A percentile compares a stretch with the other conserved stretches of the same genome.
These are phyloP conservation scores for Patagioenas fasciata DNA, from an alignment of 2,113 vertebrate genomes.

Conservation along the genomic window DNA sequence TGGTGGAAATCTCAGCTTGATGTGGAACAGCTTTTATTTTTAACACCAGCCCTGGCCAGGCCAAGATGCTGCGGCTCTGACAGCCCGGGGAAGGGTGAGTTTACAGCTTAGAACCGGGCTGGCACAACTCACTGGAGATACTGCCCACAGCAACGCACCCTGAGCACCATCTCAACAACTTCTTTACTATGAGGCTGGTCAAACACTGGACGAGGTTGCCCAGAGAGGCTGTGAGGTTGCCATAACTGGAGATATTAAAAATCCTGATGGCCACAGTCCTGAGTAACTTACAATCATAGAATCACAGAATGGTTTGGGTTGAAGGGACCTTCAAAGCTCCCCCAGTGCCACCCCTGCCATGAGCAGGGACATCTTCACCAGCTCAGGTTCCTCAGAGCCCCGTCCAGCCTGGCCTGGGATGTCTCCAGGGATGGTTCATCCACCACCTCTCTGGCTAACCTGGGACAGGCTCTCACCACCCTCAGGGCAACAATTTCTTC, in stretches of 20 bases:
- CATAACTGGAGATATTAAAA: neutral
- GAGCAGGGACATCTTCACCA: too few species aligned
- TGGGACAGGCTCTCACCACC: too few species aligned
- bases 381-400: too few species aligned
- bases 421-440: too few species aligned
- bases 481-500: too few species aligned
- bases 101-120: neutral
- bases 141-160: neutral
- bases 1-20: neutral
- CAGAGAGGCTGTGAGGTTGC: neutral
- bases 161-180: neutral
- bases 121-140: neutral
- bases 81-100: neutral
- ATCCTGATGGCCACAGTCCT: rapidly evolving
- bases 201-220: neutral
- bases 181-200: neutral
- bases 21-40: neutral
- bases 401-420: too few species aligned
- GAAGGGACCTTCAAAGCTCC: too few species aligned
- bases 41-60: neutral
- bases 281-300: neutral
- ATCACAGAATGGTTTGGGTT: too few species aligned
- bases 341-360: too few species aligned
- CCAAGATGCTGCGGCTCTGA: neutral
- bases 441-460: too few species aligned